Percentiles rank a stretch among this genome's conserved stretches.
phyloP scores from a whole-genome alignment of 2,113 vertebrate species.

The Polyodon spathula region DNA sequence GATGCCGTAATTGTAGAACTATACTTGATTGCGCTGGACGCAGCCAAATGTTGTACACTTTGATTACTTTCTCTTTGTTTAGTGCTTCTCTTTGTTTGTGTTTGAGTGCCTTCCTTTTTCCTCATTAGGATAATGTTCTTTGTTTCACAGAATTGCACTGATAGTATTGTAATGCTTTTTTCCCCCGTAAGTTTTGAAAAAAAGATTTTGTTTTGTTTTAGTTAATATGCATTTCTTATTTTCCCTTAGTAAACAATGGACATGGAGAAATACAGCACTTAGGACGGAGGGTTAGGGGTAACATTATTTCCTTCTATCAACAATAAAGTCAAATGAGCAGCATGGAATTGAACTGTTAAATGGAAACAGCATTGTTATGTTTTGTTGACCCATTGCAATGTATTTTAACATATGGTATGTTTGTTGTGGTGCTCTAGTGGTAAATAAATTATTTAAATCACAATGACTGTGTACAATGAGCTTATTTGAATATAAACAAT shows the following conservation, averaged over 20 bases:
- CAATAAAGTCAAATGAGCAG: constrained; percentile 40
- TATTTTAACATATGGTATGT: constrained; percentile 72
- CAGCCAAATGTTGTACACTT: constrained; percentile 24
- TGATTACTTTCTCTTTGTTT: constrained; percentile 29
- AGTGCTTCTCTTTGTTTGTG: constrained; percentile 37
- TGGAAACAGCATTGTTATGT: constrained; percentile 63
- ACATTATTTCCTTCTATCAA: constrained; percentile 29
- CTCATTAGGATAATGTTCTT: constrained; percentile 37
- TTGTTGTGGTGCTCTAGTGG: constrained; percentile 82
- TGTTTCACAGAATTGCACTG: constrained; percentile 71
- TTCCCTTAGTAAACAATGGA: constrained; percentile 28
- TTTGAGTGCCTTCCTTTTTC: constrained; percentile 21
- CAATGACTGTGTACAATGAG: constrained; percentile 17
- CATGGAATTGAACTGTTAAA: constrained; percentile 40
- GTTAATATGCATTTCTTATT: no score
- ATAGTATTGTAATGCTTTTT: constrained; percentile 54
- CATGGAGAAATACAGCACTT: constrained; percentile 27
- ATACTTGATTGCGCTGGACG: constrained; percentile 20
- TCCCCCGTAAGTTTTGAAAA: constrained; percentile 24
- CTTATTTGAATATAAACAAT: constrained; percentile 14
- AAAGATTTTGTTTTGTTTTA: no score
- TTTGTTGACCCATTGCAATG: constrained; percentile 73
- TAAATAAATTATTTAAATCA: constrained; percentile 97
- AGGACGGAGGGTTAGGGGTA: constrained; percentile 28
- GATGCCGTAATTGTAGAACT: constrained; percentile 13